Base-by-base conservation (phyloP, 2,797 vertebrate species). In the Sebastes minor region DNA sequence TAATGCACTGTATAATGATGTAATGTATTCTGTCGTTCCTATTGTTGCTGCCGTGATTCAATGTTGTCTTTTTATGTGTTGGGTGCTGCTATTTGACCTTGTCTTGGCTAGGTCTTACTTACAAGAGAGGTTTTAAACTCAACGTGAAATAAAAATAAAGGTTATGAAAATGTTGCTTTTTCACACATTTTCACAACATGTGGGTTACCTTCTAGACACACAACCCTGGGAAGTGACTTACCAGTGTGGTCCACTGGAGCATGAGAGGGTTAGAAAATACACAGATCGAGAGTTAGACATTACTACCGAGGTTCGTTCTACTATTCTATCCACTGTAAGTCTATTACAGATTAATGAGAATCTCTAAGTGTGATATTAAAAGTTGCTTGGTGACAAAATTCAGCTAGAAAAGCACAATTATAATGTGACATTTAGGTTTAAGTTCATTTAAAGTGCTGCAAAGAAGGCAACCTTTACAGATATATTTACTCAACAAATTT, bases 181-280 rank as follows among this genome's bases (percentile, higher is more conserved):
- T 38, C 35, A 38, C 14, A 16, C 42, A 18, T 49, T 49, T 49
- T 49, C 46, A 20, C 46, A 52, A 52, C 49, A 10, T 52, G 49
- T 52, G 20, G 20, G 49, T 0, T 52, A 52, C 49, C 49, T 52
- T 52, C 49, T 52, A 52, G 49, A 52, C 49, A 52, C 8, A 9
- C 49, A 20, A 52, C 49, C 83, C 62, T 66, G 53, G 61, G 60
- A 92, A 83, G 52, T 72, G 22, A 95, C 95, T 94, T 92, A 96
- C 95, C 95, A 73, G 95, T 96, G 85, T 95, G 94, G 69, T 96
- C 95, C 71, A 96, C 95, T 96, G 95, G 61, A 94, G 95, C 95
- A 88, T 95, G 95, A 38, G 42, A 78, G 81, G 86, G 86, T 91
- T 38, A 81, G 81, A 93, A 86, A 87, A 91, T 77, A 89, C 52